Evolutionary conservation across 2,888 invertebrate species (phyloP).

Genomic region (Galerucella calmariensis): DNA sequence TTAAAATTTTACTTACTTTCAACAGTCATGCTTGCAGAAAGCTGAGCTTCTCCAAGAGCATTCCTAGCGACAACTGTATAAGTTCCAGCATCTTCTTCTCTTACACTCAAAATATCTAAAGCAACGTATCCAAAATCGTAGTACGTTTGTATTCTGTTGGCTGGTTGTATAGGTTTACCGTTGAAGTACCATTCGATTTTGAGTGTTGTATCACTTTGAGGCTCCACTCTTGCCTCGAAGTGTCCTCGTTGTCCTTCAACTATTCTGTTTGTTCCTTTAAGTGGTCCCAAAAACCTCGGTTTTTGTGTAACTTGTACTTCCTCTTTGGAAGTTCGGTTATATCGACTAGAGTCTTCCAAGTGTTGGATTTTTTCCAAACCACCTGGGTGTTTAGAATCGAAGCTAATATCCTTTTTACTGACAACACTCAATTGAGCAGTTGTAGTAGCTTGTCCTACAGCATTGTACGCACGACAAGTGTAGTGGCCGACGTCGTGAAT

Average conservation of each 20-base stretch:
- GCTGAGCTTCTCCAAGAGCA: conserved; percentile 87
- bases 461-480: conserved; percentile 88
- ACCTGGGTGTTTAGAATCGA: conserved; percentile 92
- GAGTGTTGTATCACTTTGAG: conserved; percentile 93
- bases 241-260: conserved; percentile 94
- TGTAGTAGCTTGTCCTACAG: conserved; percentile 86
- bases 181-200: conserved; percentile 97
- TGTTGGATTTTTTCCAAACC: conserved; percentile 92
- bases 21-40: conserved; percentile 85
- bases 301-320: conserved; percentile 80
- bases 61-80: conserved; percentile 95
- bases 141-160: conserved; percentile 92
- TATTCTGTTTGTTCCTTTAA: conserved; percentile 93
- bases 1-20: conserved; percentile 77
- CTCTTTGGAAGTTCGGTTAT: conserved; percentile 74
- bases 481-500: conserved; percentile 91
- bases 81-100: conserved; percentile 91
- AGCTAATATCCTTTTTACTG: conserved; percentile 86
- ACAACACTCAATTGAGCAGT: conserved; percentile 85
- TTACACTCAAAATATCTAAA: conserved; percentile 91
- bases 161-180: conserved; percentile 88
- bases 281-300: conserved; percentile 87
- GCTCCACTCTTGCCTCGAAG: conserved; percentile 94
- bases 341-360: conserved; percentile 85
- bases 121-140: conserved; percentile 98